Evolutionary conservation across 2,113 vertebrate genomes (phyloP).

Genomic region (Ivindomyrus marchei): DNA sequence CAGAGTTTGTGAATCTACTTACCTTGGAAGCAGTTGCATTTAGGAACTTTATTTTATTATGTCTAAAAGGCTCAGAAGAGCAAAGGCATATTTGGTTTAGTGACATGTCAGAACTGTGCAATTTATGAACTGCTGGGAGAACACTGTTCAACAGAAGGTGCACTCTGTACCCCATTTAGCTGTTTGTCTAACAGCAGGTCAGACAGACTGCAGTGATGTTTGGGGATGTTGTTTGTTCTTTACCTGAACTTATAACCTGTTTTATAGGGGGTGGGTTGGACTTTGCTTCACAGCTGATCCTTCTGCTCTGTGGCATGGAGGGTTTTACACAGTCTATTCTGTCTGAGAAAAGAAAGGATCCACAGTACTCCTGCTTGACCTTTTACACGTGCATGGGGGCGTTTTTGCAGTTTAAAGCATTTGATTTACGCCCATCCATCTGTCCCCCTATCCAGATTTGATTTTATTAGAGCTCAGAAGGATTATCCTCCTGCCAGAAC

Average conservation of each 20-base stretch:
- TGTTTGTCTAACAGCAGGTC: not conserved
- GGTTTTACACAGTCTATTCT: not conserved
- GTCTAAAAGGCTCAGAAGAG: not conserved
- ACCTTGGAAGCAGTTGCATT: not conserved
- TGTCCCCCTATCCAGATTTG: not conserved
- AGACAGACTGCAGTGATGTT: not conserved
- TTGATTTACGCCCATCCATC: not conserved
- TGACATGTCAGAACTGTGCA: not conserved
- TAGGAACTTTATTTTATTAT: not conserved
- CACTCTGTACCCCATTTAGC: not conserved
- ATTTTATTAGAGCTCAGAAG: not conserved
- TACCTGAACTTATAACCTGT: not conserved
- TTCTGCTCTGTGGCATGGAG: not conserved
- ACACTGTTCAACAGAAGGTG: not conserved
- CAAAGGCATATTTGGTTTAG: not conserved
- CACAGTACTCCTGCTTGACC: not conserved
- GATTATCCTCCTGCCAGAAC: not conserved
- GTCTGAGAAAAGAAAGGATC: not conserved
- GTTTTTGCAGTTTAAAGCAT: slow-evolving; percentile 4
- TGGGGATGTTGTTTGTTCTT: not conserved
- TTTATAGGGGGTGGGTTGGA: not conserved
- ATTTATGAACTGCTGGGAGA: not conserved
- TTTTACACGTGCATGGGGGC: not conserved
- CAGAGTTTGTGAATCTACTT: not conserved
- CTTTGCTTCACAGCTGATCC: not conserved